Base-by-base conservation (phyloP, 2,113 vertebrate genomes). In the Megaceryle maxima region DNA sequence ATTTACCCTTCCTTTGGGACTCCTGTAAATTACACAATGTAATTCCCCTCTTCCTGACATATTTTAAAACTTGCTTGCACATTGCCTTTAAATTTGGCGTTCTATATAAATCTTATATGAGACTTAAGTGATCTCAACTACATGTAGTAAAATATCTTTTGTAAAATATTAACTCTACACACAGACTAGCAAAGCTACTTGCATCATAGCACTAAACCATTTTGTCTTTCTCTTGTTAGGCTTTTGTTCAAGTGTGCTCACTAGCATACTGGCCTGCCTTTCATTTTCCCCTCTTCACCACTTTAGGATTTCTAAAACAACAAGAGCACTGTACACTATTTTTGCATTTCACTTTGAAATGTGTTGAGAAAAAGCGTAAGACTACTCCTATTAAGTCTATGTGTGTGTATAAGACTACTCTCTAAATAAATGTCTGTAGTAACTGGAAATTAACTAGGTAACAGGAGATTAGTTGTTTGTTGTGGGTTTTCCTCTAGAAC, bases 211-310 rank as follows among this genome's bases (percentile, higher is more conserved):
- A 98, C 98, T 82, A 98, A 98, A 98, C 78, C 56, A 86, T 98
- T 98, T 97, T 98, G 97, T n/a, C 96, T 96, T 98, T 80, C 97
- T 98, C 94, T 97, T 98, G 89, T 98, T 98, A 87, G 94, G 95
- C 88, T 98, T 98, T 97, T 98, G 96, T 69, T 98, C 98, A 88
- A 98, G 98, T 28, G 98, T 98, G 91, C 98, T 98, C 96, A 98
- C 88, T 94, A 97, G 96, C 31, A 94, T 63, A 95, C 91, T 97
- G 97, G 98, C 94, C 87, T 95, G 93, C 97, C 98, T 97, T 98
- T 98, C 94, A 97, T 81, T 93, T 98, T 97, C 89, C 97, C 96
- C 72, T 98, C 79, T 48, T 97, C 98, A 20, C 93, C 97, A 86
- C 96, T 98, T 98, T 92, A 97, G 98, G 68, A 98, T 97, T 98